phyloP scores from a whole-genome alignment of 2,113 vertebrate species.

The Lophura nycthemera region DNA sequence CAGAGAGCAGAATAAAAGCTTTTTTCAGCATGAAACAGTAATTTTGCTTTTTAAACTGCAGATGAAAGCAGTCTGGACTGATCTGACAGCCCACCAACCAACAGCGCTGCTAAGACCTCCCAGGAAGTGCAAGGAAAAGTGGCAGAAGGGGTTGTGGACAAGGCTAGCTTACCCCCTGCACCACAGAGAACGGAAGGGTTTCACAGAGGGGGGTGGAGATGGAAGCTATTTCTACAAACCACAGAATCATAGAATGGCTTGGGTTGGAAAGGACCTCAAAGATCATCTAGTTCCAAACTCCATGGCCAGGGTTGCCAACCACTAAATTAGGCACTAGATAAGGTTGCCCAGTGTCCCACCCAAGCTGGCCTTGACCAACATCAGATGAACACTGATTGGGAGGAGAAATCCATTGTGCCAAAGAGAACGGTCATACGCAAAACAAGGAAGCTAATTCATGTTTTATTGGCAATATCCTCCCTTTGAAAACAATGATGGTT shows the following conservation, averaged over 20 bases:
- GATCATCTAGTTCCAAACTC: too few species aligned
- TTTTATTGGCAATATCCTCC: background rate
- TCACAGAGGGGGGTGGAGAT: background rate
- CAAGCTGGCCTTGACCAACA: too few species aligned
- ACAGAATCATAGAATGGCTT: too few species aligned
- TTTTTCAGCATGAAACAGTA: background rate
- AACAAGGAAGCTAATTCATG: background rate
- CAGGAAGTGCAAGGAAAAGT: background rate
- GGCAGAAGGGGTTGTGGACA: background rate
- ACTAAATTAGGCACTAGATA: too few species aligned
- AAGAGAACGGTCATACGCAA: background rate
- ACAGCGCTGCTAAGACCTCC: background rate
- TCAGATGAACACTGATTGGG: background rate
- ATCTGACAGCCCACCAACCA: constrained; percentile 19
- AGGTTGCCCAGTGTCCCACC: too few species aligned
- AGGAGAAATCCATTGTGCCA: background rate
- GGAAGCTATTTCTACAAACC: background rate
- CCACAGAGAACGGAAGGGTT: background rate
- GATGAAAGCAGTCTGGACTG: constrained; percentile 22
- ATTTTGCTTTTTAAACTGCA: constrained; percentile 11
- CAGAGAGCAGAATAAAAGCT: constrained; percentile 20
- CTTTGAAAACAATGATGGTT: background rate
- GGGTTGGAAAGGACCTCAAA: too few species aligned
- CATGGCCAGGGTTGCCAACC: too few species aligned
- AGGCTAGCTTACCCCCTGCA: background rate